Percentiles rank a stretch among this genome's conserved stretches.
Conservation (phyloP, 2,797 vertebrate genomes). For the Heteromormyrus szaboi region DNA sequence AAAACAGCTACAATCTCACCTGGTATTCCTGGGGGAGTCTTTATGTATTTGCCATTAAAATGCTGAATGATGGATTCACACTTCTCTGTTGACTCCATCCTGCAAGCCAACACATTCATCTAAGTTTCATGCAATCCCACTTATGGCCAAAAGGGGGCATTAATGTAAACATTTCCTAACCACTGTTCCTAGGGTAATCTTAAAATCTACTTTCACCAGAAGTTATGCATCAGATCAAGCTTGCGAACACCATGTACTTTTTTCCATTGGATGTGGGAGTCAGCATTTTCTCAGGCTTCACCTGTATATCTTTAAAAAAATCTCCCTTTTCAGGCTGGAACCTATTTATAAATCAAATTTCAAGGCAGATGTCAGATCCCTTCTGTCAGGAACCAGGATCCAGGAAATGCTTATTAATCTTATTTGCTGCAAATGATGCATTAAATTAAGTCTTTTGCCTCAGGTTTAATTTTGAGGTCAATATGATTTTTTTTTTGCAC, state of each 20-base stretch:
- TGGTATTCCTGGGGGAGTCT: constrained; percentile 83
- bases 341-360: neutral
- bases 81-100: constrained; percentile 96
- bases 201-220: constrained; percentile 6
- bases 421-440: neutral
- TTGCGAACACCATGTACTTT: neutral
- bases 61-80: constrained; percentile 93
- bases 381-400: neutral
- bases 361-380: neutral
- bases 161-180: neutral
- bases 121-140: neutral
- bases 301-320: neutral
- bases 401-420: constrained; percentile 1
- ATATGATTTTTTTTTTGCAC: neutral
- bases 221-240: neutral
- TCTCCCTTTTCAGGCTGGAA: neutral
- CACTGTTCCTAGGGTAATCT: neutral
- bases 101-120: constrained; percentile 37
- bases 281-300: neutral
- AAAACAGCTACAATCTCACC: constrained; percentile 52
- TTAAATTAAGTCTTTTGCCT: neutral
- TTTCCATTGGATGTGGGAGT: neutral
- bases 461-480: neutral
- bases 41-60: constrained; percentile 94
- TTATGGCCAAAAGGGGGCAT: neutral